phyloP scores from a whole-genome alignment of 30 jellyfish, hydroid and myxozoan genomes.

The Rhopilema esculentum region DNA sequence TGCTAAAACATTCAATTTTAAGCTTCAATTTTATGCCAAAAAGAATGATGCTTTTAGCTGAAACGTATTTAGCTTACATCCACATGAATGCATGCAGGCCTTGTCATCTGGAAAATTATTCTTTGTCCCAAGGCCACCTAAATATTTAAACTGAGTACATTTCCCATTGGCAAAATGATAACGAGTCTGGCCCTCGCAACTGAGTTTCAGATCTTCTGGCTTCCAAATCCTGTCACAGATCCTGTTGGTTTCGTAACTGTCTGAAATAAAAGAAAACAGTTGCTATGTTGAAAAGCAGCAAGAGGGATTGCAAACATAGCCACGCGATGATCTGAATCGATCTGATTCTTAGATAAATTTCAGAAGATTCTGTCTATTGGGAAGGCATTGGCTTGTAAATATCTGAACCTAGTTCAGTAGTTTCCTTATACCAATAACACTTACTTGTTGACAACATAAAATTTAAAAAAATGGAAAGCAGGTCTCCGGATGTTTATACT shows the following conservation, averaged over 20 bases:
- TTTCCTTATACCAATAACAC: too few relatives aligned
- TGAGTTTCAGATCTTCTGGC: slow-evolving; percentile 56
- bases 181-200: slow-evolving; percentile 48
- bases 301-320: not conserved
- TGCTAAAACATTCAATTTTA: too few relatives aligned
- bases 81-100: slow-evolving; percentile 45
- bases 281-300: not conserved
- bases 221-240: slow-evolving; percentile 85
- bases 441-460: too few relatives aligned
- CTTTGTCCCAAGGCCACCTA: slow-evolving; percentile 89
- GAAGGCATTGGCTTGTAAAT: too few relatives aligned
- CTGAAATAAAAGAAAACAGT: slow-evolving; percentile 35
- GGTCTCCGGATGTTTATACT: too few relatives aligned
- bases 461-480: too few relatives aligned
- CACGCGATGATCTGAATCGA: too few relatives aligned
- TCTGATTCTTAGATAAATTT: too few relatives aligned
- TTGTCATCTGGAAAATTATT: slow-evolving; percentile 64
- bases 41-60: too few relatives aligned
- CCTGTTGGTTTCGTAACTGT: slow-evolving; percentile 39
- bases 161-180: slow-evolving; percentile 62
- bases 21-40: too few relatives aligned
- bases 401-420: too few relatives aligned
- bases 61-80: slow-evolving; percentile 36
- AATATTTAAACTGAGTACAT: slow-evolving; percentile 66
- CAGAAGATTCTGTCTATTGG: too few relatives aligned